phyloP scores from a whole-genome alignment of 2,113 vertebrate genomes.

The Mesoclemmys tuberculata region DNA sequence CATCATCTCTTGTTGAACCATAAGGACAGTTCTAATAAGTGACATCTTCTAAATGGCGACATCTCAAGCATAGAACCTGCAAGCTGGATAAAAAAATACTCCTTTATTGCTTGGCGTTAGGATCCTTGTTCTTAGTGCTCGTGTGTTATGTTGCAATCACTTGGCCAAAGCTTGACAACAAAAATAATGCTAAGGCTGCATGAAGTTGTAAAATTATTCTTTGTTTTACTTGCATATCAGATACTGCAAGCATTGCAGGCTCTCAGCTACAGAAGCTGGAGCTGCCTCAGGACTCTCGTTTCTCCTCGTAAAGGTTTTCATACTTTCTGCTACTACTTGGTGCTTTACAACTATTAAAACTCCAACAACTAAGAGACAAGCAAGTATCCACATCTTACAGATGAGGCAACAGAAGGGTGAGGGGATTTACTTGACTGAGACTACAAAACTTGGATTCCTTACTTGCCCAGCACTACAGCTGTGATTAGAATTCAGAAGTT shows the following conservation, averaged over 20 bases:
- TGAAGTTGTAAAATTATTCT: fast-evolving
- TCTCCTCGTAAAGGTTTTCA: background rate
- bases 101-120: no score
- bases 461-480: fast-evolving
- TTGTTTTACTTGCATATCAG: fast-evolving
- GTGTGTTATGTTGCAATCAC: fast-evolving
- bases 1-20: background rate
- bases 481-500: fast-evolving
- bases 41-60: background rate
- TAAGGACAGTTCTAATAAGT: background rate
- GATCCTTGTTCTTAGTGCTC: background rate
- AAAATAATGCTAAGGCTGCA: background rate
- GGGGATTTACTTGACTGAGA: background rate
- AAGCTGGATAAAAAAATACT: background rate
- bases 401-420: background rate
- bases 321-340: background rate
- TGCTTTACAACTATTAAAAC: background rate
- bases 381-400: background rate
- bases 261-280: background rate
- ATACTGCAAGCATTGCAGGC: background rate
- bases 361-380: background rate
- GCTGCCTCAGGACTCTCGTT: no score
- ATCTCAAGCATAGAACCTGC: background rate
- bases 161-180: fast-evolving
- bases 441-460: background rate